Conservation (phyloP, 2,888 invertebrate genomes). For the Melinaea marsaeus region DNA sequence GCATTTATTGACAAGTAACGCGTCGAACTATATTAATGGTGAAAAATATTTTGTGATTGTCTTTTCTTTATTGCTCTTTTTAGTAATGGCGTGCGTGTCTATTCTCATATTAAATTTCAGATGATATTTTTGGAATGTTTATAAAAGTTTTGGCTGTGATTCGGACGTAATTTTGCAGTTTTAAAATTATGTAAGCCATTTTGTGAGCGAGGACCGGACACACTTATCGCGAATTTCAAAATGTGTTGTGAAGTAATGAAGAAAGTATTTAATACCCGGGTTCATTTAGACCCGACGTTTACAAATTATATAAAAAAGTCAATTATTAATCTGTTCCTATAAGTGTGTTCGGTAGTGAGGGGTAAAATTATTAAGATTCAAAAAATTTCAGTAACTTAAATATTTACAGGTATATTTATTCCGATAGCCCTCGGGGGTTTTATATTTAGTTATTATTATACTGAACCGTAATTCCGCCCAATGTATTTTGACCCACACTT, state of each 20-base stretch:
- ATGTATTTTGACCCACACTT: conserved; percentile 42
- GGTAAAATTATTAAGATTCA: conserved; percentile 17
- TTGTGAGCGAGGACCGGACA: conserved; percentile 36
- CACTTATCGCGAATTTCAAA: conserved; percentile 4
- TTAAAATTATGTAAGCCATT: conserved; percentile 14
- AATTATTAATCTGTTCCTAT: background rate
- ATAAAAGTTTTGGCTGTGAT: conserved; percentile 64
- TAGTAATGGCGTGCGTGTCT: conserved; percentile 3
- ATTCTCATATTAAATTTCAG: conserved; percentile 22
- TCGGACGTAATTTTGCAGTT: conserved; percentile 40
- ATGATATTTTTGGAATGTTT: conserved; percentile 51
- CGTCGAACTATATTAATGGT: background rate
- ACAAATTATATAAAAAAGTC: background rate
- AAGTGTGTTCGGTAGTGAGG: conserved; percentile 14
- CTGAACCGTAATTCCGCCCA: conserved; percentile 44
- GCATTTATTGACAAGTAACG: conserved; percentile 41
- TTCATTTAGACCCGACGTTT: background rate
- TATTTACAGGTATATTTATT: conserved; percentile 25
- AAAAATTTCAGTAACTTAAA: conserved; percentile 19
- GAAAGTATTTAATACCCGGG: too few species aligned
- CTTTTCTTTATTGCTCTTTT: conserved; percentile 9
- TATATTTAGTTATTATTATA: conserved; percentile 19
- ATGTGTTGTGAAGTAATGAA: background rate
- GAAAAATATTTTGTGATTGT: conserved; percentile 12
- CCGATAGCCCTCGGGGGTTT: conserved; percentile 2